Conservation (phyloP, 2,113 vertebrate species). For the Tupaia chinensis region DNA sequence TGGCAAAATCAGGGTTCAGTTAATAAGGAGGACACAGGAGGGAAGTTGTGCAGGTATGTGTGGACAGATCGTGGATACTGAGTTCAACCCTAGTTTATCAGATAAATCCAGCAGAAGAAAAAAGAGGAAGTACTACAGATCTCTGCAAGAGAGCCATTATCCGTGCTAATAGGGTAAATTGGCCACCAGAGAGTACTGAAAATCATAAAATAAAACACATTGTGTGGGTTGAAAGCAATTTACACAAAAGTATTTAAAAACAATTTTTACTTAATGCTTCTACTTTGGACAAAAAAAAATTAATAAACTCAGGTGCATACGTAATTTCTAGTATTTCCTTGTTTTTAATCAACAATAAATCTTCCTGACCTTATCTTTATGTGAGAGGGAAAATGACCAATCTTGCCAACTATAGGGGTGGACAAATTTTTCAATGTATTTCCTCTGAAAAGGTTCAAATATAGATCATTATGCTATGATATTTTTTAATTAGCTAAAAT, state of each 20-base stretch:
- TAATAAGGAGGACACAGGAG: neutral
- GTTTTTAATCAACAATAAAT: neutral
- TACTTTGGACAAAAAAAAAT: neutral
- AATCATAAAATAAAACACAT: neutral
- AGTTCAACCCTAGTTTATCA: neutral
- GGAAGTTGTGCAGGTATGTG: no score
- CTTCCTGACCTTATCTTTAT: neutral
- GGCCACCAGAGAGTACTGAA: neutral
- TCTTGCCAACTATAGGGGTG: neutral
- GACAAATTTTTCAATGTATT: neutral
- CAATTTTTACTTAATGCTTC: neutral
- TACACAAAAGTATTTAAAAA: slow-evolving; percentile 28
- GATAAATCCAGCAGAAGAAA: neutral
- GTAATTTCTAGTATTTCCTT: neutral
- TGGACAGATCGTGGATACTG: neutral
- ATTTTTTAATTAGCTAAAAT: slow-evolving; percentile 1
- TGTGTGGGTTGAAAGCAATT: neutral
- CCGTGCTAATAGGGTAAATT: neutral
- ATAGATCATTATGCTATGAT: neutral
- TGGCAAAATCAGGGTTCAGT: accelerated
- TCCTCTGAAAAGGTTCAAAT: neutral
- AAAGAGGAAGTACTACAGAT: neutral
- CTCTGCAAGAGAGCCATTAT: neutral
- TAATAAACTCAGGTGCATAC: neutral
- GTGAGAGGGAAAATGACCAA: slow-evolving; percentile 24